Percentiles rank a stretch among this genome's conserved stretches.
These are phyloP conservation scores for Leptopilina boulardi DNA, from an alignment of 1,140 invertebrate genomes.

Conservation along the genomic window DNA sequence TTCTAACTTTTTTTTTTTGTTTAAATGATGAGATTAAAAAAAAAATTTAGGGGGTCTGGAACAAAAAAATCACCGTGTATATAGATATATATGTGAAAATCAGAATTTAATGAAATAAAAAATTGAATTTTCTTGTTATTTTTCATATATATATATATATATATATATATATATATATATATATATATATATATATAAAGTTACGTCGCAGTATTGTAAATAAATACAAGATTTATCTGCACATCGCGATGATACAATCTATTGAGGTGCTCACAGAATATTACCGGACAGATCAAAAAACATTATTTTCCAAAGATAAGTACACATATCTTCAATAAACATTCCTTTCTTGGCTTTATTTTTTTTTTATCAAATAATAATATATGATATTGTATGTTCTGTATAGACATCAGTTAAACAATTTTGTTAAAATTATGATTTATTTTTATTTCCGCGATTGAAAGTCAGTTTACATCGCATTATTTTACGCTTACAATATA, in stretches of 20 bases:
- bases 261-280: background rate
- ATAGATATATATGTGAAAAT: too few relatives aligned
- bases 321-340: background rate
- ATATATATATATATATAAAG: too few relatives aligned
- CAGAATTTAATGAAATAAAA: too few relatives aligned
- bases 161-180: too few relatives aligned
- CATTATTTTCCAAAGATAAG: slow-evolving; percentile 28
- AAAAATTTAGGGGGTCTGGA: too few relatives aligned
- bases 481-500: slow-evolving; percentile 15
- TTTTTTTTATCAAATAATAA: background rate
- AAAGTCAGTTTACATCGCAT: background rate
- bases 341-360: background rate
- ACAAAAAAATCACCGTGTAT: too few relatives aligned
- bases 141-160: too few relatives aligned
- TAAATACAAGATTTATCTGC: slow-evolving; percentile 14
- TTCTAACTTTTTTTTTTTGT: too few relatives aligned
- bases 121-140: too few relatives aligned
- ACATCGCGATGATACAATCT: background rate
- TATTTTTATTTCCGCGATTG: slow-evolving; percentile 15
- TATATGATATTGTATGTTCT: background rate
- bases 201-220: background rate
- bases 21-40: too few relatives aligned
- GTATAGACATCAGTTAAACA: background rate
- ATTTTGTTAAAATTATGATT: background rate
- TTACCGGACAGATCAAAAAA: background rate